phyloP scores from a whole-genome alignment of 2,113 vertebrate species.

The Gnathochromis pfefferi region DNA sequence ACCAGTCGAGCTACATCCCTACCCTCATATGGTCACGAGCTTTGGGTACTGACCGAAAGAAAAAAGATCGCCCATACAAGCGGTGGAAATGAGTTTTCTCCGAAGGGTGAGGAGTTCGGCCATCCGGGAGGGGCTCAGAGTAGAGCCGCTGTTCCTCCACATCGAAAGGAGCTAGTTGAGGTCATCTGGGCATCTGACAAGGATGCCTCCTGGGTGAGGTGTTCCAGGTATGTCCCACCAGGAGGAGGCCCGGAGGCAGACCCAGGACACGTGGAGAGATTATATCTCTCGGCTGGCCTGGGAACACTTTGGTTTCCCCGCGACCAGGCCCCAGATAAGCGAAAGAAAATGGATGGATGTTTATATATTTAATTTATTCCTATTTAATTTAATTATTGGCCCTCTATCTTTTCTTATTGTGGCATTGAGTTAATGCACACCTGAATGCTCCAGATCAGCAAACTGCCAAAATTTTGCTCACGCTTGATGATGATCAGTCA shows the following conservation, averaged over 20 bases:
- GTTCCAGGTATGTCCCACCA: background rate
- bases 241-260: background rate
- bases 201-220: background rate
- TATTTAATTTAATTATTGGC: background rate
- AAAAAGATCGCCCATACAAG: background rate
- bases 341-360: background rate
- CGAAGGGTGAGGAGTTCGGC: background rate
- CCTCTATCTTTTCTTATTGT: background rate
- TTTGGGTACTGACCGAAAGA: background rate
- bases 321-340: background rate
- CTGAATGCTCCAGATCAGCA: background rate
- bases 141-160: background rate
- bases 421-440: background rate
- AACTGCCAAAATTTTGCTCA: background rate
- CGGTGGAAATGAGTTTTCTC: background rate
- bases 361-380: background rate
- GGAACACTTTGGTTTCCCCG: background rate
- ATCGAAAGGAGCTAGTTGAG: background rate
- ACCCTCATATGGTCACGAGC: background rate
- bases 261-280: background rate
- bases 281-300: background rate
- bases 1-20: background rate
- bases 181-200: background rate
- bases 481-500: accelerated
- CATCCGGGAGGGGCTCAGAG: background rate